Evolutionary conservation across 2,888 invertebrate species (phyloP).

Genomic region (Fabriciana adippe): DNA sequence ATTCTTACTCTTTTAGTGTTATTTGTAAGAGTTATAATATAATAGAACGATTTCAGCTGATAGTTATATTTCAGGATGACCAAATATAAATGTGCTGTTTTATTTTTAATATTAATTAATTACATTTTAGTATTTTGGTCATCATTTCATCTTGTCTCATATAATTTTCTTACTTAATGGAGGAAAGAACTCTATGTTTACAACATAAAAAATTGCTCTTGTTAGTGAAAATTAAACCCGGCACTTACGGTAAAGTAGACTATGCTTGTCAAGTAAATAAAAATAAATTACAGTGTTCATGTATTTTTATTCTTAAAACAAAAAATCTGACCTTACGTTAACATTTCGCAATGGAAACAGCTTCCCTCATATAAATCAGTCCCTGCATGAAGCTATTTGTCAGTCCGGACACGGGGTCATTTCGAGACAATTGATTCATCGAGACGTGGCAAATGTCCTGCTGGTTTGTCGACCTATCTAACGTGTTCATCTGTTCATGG

Average conservation of each 20-base stretch:
- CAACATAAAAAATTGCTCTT: too few relatives aligned
- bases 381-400: slow-evolving; percentile 48
- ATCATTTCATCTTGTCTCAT: too few relatives aligned
- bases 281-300: background rate
- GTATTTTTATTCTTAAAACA: background rate
- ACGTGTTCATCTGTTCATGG: slow-evolving; percentile 18
- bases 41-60: too few relatives aligned
- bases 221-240: too few relatives aligned
- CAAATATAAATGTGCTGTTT: too few relatives aligned
- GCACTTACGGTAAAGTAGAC: background rate
- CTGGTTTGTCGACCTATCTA: slow-evolving; percentile 42
- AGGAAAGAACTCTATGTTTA: background rate
- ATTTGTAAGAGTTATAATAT: too few relatives aligned
- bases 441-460: slow-evolving; percentile 65
- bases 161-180: too few relatives aligned
- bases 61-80: too few relatives aligned
- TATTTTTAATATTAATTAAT: too few relatives aligned
- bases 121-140: too few relatives aligned
- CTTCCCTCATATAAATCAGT: slow-evolving; percentile 36
- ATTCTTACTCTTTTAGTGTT: too few relatives aligned
- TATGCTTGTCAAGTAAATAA: background rate
- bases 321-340: background rate
- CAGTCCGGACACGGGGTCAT: slow-evolving; percentile 57
- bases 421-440: slow-evolving; percentile 74
- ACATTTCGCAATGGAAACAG: slow-evolving; percentile 28